These are phyloP conservation scores for Salminus brasiliensis DNA, from an alignment of 2,113 vertebrate genomes.

Conservation along the genomic window DNA sequence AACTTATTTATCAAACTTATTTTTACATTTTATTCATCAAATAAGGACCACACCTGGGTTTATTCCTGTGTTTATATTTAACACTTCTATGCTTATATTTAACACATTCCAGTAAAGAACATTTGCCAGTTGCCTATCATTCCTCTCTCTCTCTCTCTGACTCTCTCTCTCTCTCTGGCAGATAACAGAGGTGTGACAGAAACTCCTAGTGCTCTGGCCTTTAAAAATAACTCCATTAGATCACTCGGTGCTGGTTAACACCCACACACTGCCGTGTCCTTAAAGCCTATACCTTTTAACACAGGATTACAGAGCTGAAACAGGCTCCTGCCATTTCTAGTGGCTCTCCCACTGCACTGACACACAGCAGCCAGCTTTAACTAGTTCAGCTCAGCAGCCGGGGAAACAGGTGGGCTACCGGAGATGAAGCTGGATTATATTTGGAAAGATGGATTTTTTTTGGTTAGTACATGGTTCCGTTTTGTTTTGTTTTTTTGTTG, in stretches of 20 bases:
- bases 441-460: conserved; percentile 16
- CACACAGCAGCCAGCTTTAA: conserved; percentile 2
- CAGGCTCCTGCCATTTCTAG: not conserved
- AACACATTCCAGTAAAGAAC: too few species aligned
- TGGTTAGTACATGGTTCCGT: not conserved
- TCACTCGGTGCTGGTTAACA: conserved; percentile 3
- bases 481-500: too few species aligned
- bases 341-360: not conserved
- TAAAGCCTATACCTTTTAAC: conserved; percentile 9
- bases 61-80: too few species aligned
- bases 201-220: not conserved
- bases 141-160: not conserved
- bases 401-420: conserved; percentile 3
- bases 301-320: conserved; percentile 23
- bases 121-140: not conserved
- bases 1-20: too few species aligned
- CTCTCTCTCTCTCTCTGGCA: not conserved
- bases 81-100: too few species aligned
- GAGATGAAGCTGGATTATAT: conserved; percentile 11
- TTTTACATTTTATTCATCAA: too few species aligned
- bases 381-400: not conserved
- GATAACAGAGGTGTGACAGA: not conserved
- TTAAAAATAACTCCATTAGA: conserved; percentile 13
- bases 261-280: conserved; percentile 16
- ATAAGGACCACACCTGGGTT: too few species aligned